phyloP scores from a whole-genome alignment of 2,888 invertebrate species.

The Hemicrepidius hirtus region DNA sequence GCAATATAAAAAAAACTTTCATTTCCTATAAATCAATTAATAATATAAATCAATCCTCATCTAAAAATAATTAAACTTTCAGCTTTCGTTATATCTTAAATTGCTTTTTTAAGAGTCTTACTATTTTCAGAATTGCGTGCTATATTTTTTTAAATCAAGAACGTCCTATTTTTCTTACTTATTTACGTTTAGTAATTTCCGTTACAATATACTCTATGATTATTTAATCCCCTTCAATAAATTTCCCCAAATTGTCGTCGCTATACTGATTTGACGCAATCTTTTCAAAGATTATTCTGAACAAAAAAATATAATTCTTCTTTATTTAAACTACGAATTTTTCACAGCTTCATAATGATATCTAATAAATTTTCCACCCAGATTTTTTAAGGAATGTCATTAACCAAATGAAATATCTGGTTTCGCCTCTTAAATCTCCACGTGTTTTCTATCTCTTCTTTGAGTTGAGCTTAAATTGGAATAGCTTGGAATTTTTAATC shows the following conservation, averaged over 20 bases:
- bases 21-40: not conserved
- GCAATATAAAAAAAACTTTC: too few relatives aligned
- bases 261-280: too few relatives aligned
- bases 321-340: too few relatives aligned
- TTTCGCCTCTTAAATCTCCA: not conserved
- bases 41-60: not conserved
- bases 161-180: too few relatives aligned
- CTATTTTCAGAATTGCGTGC: conserved; percentile 2
- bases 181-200: too few relatives aligned
- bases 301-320: too few relatives aligned
- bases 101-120: conserved; percentile 1
- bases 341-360: conserved; percentile 1
- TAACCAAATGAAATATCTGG: conserved; percentile 18
- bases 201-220: too few relatives aligned
- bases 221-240: too few relatives aligned
- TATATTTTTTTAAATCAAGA: not conserved
- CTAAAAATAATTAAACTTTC: conserved; percentile 4
- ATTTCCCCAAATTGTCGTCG: too few relatives aligned
- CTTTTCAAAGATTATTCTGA: too few relatives aligned
- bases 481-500: conserved; percentile 18
- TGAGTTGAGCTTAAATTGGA: not conserved
- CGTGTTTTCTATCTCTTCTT: not conserved
- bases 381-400: conserved; percentile 9
- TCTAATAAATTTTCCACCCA: conserved; percentile 12
- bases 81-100: not conserved